phyloP scores from a whole-genome alignment of 1,140 invertebrate species.

The Rhagoletis pomonella region DNA sequence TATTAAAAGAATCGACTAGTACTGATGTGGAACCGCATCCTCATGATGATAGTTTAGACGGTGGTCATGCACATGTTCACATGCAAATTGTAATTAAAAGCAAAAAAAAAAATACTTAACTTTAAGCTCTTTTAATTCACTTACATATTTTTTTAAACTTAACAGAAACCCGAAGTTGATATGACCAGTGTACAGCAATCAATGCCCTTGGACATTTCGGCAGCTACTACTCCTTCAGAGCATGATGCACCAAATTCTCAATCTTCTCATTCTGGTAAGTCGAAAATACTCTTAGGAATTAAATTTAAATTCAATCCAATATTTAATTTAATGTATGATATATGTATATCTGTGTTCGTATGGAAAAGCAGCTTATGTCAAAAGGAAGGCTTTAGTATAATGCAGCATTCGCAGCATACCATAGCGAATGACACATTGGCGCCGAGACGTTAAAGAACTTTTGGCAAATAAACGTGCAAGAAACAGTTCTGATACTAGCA shows the following conservation, averaged over 20 bases:
- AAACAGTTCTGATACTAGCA: too few relatives aligned
- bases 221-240: conserved; percentile 72
- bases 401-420: too few relatives aligned
- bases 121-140: conserved; percentile 33
- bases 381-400: too few relatives aligned
- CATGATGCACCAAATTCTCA: conserved; percentile 73
- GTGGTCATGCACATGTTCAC: conserved; percentile 70
- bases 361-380: too few relatives aligned
- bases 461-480: too few relatives aligned
- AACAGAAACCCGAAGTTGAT: conserved; percentile 72
- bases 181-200: conserved; percentile 72
- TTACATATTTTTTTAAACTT: conserved; percentile 54
- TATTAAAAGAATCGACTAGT: conserved; percentile 69
- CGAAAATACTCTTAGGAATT: neutral
- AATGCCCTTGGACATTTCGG: conserved; percentile 73
- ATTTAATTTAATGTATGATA: too few relatives aligned
- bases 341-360: too few relatives aligned
- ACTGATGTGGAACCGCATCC: conserved; percentile 69
- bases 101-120: too few relatives aligned
- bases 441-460: too few relatives aligned
- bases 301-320: neutral
- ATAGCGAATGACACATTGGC: too few relatives aligned
- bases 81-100: conserved; percentile 73
- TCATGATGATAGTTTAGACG: conserved; percentile 71
- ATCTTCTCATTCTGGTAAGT: conserved; percentile 72